Base-by-base conservation (phyloP, 1,140 invertebrate species). In the Calycopis cecrops region DNA sequence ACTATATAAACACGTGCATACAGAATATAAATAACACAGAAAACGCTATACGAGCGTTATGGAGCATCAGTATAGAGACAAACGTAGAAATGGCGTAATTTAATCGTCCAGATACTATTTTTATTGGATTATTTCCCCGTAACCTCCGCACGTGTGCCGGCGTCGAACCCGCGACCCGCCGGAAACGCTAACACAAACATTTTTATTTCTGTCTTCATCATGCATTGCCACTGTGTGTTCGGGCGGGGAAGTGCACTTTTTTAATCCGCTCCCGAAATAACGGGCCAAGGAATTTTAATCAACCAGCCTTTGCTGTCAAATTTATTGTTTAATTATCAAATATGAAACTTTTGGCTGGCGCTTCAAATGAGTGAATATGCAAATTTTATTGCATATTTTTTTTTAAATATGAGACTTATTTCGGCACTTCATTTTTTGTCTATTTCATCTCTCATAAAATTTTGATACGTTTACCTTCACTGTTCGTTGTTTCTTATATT, bases 131-230 rank as follows among this genome's bases (percentile, higher is more conserved):
- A 81, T 80, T 83, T 82, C 72, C 70, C 59, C 66, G 76, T 85
- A 85, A 83, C 78, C 75, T 73, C 73, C 71, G 52, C 81, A 83
- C 79, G 79, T 83, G 79, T 50, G 44, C 53, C 63, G 71, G 69
- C 55, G 56, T 70, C 72, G 76, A 84, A 81, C 73, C 71, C 69
- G 63, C 67, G 73, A 79, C 77, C 63, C 71, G 61, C 81, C 79
- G 81, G 81, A 85, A 82, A 76, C 69, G 67, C 60, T 81, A 76
- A 81, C 70, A 73, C 79, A 82, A 85, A 85, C 81, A 85, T 82
- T 84, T 85, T 85, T 85, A 85, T 85, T 85, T 85, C 72, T 75
- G 78, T 76, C 75, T 77, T 74, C 79, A 76, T 76, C 71, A 73
- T 75, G 21, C 67, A 67, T 55, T 21, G 50, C 50, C 47, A 33